These are phyloP conservation scores for fruit fly (Drosophila melanogaster) DNA, from an alignment of 1,140 invertebrate species.

Conservation along the genomic window DNA sequence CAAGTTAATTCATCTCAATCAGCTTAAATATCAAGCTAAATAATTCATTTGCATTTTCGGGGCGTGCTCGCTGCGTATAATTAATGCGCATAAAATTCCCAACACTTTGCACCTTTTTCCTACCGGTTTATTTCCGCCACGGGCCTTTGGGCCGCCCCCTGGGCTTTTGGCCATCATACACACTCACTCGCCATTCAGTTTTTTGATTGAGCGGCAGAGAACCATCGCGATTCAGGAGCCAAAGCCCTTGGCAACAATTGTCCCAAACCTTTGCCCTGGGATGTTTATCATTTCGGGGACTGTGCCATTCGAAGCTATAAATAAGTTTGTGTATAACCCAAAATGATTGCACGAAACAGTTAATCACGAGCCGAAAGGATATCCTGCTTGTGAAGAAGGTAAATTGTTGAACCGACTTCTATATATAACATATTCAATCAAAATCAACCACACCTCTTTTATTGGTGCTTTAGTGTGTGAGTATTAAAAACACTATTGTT, in stretches of 20 bases:
- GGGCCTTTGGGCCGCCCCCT: conserved; percentile 13
- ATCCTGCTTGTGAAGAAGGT: conserved; percentile 1
- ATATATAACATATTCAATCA: conserved; percentile 39
- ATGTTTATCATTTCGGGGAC: conserved; percentile 58
- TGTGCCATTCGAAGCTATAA: conserved; percentile 33
- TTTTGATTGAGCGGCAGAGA: conserved; percentile 56
- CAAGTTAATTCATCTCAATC: conserved; percentile 77
- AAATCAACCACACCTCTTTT: neutral
- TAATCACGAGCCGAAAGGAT: conserved; percentile 31
- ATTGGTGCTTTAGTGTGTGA: conserved; percentile 11
- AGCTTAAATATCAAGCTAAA: conserved; percentile 77
- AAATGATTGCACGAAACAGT: conserved; percentile 21
- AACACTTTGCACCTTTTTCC: conserved; percentile 58
- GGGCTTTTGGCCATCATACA: conserved; percentile 4
- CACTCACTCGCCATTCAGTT: conserved; percentile 24
- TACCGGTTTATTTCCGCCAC: conserved; percentile 26
- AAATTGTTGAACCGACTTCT: conserved; percentile 17
- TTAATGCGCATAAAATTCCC: conserved; percentile 78
- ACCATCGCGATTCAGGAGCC: conserved; percentile 9
- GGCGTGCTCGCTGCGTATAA: conserved; percentile 48
- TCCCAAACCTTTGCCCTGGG: conserved; percentile 36
- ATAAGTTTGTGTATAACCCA: conserved; percentile 28
- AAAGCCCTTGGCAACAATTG: conserved; percentile 37
- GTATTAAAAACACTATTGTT: neutral
- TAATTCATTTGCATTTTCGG: conserved; percentile 66